Evolutionary conservation across 2,888 invertebrate genomes (phyloP), one percentile per base, ranked within the genome.

Genomic region (Meta bourneti): DNA sequence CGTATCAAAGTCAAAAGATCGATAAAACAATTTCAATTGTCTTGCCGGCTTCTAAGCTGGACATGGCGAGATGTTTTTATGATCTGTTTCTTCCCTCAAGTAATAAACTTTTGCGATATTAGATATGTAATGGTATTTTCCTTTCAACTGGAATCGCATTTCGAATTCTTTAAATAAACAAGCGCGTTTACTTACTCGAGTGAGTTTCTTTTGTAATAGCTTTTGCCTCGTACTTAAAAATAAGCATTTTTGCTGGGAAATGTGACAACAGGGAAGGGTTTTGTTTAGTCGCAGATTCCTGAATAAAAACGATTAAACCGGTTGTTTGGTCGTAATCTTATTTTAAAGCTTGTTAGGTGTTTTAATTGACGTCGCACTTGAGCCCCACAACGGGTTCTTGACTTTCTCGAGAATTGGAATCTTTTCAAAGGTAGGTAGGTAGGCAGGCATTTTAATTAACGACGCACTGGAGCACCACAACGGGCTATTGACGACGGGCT

Each of bases 21-120:
- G 11, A 34, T 34, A 34, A 34, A 74, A 74, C 20, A 19, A 74
- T 74, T 74, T 74, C 19, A 74, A 74, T 74, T 74, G 72, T 19
- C 34, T 74, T 74, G 13, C 74, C 11, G 19, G 19, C 34, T 19
- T 74, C 74, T 34, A 19, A 20, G 11, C 20, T 7, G 20, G 34
- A 74, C 74, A 34, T 74, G 34, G 13, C 0, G 74, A 74, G 34
- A 74, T 19, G 20, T 19, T 74, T 74, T 74, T 20, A 69, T 69
- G n/a, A 69, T 16, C 69, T 16, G 8, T n/a, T 69, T 11, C 74
- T 74, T 8, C 19, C 74, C 74, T 34, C 34, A 34, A 34, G 34
- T n/a, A 74, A 34, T 34, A 74, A 74, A 19, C 34, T 74, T 19
- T 74, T 20, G 20, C 74, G 19, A 34, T 74, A 74, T 74, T 74